A percentile compares a stretch with the other conserved stretches of the same genome.
These are phyloP conservation scores for Halichoeres trimaculatus DNA, from an alignment of 2,113 vertebrate species.

Conservation along the genomic window DNA sequence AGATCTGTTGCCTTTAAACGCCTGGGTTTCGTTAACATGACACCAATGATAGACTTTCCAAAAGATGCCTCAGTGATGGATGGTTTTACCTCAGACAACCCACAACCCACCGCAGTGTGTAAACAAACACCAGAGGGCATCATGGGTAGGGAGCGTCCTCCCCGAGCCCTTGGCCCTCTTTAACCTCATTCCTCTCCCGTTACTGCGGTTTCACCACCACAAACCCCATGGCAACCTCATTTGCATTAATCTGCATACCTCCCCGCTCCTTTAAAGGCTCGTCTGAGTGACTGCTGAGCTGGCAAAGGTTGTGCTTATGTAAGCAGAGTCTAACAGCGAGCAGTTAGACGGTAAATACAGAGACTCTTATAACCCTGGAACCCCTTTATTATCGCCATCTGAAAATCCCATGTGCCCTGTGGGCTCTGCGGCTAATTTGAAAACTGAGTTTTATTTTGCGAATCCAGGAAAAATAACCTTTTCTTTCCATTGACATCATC, in stretches of 20 bases:
- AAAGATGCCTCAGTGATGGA: constrained; percentile 48
- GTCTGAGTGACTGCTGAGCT: constrained; percentile 73
- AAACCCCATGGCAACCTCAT: constrained; percentile 64
- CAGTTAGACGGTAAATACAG: constrained; percentile 66
- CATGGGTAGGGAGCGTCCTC: constrained; percentile 60
- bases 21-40: constrained; percentile 37
- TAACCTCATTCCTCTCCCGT: constrained; percentile 76
- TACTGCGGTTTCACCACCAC: constrained; percentile 67
- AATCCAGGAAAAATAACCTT: constrained; percentile 45
- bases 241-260: constrained; percentile 77
- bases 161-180: constrained; percentile 61
- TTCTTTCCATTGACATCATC: constrained; percentile 70
- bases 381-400: constrained; percentile 59
- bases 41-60: constrained; percentile 43
- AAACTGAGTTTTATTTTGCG: constrained; percentile 16
- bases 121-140: constrained; percentile 78
- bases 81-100: constrained; percentile 56
- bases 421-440: constrained; percentile 52
- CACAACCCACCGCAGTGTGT: constrained; percentile 56
- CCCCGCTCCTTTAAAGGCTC: constrained; percentile 56
- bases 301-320: constrained; percentile 76
- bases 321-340: constrained; percentile 64
- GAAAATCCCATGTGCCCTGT: constrained; percentile 56
- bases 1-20: constrained; percentile 7
- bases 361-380: constrained; percentile 56